Base-by-base conservation (phyloP, 1,140 invertebrate genomes). In the Nephila pilipes region DNA sequence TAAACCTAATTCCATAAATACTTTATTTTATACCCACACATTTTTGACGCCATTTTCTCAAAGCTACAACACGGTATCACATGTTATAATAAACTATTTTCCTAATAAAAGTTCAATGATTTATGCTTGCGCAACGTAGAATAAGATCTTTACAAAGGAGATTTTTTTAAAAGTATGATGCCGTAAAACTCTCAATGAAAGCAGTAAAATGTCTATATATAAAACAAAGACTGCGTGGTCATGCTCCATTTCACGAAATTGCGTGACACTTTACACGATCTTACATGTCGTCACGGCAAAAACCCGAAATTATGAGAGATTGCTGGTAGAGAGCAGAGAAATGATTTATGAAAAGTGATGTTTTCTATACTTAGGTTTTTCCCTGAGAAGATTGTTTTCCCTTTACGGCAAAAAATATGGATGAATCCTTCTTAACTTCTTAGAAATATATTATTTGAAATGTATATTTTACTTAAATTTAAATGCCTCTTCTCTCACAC, bases 251-350 rank as follows among this genome's bases (percentile, higher is more conserved):
- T 65, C 32, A 25, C 10, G 63, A 46, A 38, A n/a, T 85, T 65
- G 85, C 85, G 85, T 87, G 85, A 87, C 85, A 60, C 85, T 58
- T 87, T 87, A 87, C 85, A 65, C 36, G 38, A 14, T 65, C 60
- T 87, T 58, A 87, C 85, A 65, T 69, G 85, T 58, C n/a, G 36
- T 65, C 55, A 36, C 36, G 85, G n/a, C 10, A 25, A 87, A 69
- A 69, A 54, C 58, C 38, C 55, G 38, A 87, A 46, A 60, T 65
- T 65, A 69, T 65, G 38, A 60, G 60, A 32, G 38, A 38, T 32
- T 36, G 22, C 25, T 54, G 36, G 8, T 87, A 58, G 36, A 46
- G 46, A 87, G 29, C 6, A 18, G 55, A 60, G 38, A 85, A 38
- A 38, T 5, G 79, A 81, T 20, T 36, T 20, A 38, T 38, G 22